Conservation (phyloP, 2,797 vertebrate species). For the Spondyliosoma cantharus region DNA sequence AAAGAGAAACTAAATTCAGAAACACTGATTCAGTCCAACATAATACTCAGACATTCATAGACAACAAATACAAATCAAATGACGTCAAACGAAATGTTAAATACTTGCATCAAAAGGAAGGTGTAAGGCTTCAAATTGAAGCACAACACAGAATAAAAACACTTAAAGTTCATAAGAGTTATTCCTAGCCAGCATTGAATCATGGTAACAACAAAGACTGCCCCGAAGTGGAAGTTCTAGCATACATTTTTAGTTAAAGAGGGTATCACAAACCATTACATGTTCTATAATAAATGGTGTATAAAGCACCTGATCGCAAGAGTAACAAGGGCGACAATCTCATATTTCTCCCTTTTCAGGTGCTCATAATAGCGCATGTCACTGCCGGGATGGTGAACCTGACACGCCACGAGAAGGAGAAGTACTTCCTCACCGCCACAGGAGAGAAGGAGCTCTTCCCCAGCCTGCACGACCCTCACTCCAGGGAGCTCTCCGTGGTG, state of each 20-base stretch:
- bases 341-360: slow-evolving; percentile 73
- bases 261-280: neutral
- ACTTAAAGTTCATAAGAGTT: neutral
- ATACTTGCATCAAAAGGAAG: neutral
- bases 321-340: neutral
- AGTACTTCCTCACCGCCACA: slow-evolving; percentile 84
- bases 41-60: neutral
- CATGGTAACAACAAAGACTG: neutral
- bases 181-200: neutral
- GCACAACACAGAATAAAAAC: neutral
- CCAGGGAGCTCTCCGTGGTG: slow-evolving; percentile 90
- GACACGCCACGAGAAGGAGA: slow-evolving; percentile 86
- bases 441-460: slow-evolving; percentile 85
- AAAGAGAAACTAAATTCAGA: neutral
- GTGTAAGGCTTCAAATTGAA: too few species aligned
- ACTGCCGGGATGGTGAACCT: slow-evolving; percentile 86
- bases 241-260: neutral
- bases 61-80: neutral
- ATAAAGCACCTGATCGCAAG: neutral
- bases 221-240: neutral
- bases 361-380: slow-evolving; percentile 85
- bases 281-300: neutral
- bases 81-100: neutral
- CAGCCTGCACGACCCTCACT: slow-evolving; percentile 87
- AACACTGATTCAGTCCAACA: neutral